A percentile compares a stretch with the other conserved stretches of the same genome.
Conservation (phyloP, 2,888 invertebrate genomes). For the Meiosimyza platycephala region DNA sequence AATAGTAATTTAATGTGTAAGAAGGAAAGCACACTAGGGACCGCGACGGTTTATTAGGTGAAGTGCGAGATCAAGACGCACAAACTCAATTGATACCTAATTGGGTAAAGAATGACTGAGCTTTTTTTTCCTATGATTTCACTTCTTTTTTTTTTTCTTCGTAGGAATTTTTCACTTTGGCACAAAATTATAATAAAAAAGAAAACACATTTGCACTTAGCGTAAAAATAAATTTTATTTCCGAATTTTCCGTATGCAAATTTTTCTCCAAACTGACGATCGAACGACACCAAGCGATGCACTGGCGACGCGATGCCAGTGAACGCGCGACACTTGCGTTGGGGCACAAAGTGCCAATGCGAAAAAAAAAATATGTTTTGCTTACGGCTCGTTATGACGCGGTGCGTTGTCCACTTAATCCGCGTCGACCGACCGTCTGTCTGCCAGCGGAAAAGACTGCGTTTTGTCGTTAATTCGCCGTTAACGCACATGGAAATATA, state of each 20-base stretch:
- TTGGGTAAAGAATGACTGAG: no score
- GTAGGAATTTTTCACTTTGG: no score
- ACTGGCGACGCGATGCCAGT: constrained; percentile 16
- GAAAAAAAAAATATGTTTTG: not conserved
- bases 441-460: constrained; percentile 13
- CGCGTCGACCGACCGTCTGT: not conserved
- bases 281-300: constrained; percentile 15
- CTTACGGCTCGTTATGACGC: not conserved
- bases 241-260: constrained; percentile 48
- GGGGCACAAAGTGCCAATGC: not conserved
- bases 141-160: no score
- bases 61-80: constrained; percentile 61
- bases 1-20: not conserved
- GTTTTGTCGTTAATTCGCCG: not conserved
- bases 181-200: not conserved
- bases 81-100: constrained; percentile 22
- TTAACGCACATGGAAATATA: constrained; percentile 7
- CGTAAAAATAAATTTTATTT: constrained; percentile 49
- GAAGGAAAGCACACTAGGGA: not conserved
- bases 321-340: constrained; percentile 13
- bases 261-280: constrained; percentile 18
- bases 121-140: no score
- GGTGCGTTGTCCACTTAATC: constrained; percentile 18
- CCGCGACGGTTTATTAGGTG: constrained; percentile 53
- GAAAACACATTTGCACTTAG: constrained; percentile 26